Evolutionary conservation across 2,113 vertebrate genomes (phyloP).

Genomic region (Chamaetylas fuelleborni): DNA sequence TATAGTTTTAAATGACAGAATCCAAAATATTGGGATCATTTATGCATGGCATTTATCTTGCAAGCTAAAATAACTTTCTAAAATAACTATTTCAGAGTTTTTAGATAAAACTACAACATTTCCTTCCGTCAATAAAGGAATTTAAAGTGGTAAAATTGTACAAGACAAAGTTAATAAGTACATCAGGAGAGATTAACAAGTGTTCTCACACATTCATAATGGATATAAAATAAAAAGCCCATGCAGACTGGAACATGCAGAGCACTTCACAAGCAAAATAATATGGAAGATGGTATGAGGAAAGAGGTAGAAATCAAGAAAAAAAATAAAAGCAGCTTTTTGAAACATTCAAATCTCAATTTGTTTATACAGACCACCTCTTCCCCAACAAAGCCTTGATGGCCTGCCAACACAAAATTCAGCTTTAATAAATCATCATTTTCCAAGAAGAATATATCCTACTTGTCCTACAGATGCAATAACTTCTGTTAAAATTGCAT

Average conservation of each 20-base stretch:
- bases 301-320: neutral
- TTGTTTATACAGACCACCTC: neutral
- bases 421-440: neutral
- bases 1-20: neutral
- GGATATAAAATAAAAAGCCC: neutral
- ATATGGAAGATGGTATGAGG: neutral
- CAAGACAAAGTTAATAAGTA: neutral
- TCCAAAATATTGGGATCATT: neutral
- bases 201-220: neutral
- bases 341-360: conserved; percentile 5
- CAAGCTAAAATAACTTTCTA: neutral
- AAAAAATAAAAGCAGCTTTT: conserved; percentile 52
- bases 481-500: neutral
- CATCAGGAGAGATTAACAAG: neutral
- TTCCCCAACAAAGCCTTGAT: neutral
- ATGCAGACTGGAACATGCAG: conserved; percentile 20
- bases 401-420: neutral
- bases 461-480: neutral
- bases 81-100: neutral
- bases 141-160: neutral
- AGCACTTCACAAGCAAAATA: neutral
- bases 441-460: neutral
- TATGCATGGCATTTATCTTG: neutral
- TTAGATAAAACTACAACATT: neutral
- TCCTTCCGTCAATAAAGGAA: neutral